Base-by-base conservation (phyloP, 2,888 invertebrate species). In the Drosophila borborema region DNA sequence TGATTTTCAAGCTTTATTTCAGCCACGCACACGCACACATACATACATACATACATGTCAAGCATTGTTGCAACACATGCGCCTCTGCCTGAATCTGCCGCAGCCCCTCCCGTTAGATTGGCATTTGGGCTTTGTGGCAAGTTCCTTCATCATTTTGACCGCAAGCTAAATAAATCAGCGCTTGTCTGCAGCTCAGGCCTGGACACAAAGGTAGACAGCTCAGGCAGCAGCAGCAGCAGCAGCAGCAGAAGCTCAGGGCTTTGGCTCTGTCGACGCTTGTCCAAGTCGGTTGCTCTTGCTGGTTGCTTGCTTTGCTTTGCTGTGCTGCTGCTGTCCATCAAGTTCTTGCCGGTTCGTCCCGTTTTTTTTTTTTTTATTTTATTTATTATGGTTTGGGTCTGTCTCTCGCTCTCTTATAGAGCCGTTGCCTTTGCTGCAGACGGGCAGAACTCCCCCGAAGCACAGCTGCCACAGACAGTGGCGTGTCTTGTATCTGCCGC, bases 101-200 rank as follows among this genome's bases (percentile, higher is more conserved):
- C 28, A 43, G 18, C 7, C 16, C 31, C 43, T 20, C 31, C 49
- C 12, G 73, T 83, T 89, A 81, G 86, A 77, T 85, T 58, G 64
- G 46, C 43, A 23, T 54, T 56, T 61, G 49, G 51, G 54, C 5
- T 45, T 53, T 61, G 64, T 51, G 68, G 67, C 72, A 80, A 83
- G 89, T 82, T 87, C 88, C 85, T 89, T 80, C 85, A 80, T 89
- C 86, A 86, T 89, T 86, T 77, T 69, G 80, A 82, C 90, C 86
- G 88, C 88, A 80, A 80, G 90, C 86, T 59, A 86, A 80, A 86
- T 86, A 86, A 86, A 86, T 86, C 86, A 86, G 75, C 85, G 90
- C 90, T 89, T 86, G 90, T 86, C 90, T 77, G 80, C 7, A 65
- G 56, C 80, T 67, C 60, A 43, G 53, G 58, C 77, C 67, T 60